Evolutionary conservation across 2,113 vertebrate genomes (phyloP).

Genomic region (Corythoichthys intestinalis): DNA sequence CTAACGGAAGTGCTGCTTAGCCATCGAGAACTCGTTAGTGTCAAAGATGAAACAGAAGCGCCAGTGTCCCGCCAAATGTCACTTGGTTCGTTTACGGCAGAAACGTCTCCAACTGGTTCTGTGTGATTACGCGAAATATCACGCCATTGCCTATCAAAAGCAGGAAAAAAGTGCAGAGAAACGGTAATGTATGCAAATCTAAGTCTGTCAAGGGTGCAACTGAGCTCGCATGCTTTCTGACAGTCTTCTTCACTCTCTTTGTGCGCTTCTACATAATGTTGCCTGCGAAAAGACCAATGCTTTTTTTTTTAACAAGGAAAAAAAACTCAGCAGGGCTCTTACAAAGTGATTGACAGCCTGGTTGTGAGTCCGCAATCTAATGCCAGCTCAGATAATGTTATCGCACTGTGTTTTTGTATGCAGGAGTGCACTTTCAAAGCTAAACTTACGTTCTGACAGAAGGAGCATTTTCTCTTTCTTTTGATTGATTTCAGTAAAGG

Average conservation of each 20-base stretch:
- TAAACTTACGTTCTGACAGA: background rate
- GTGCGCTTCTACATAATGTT: conserved; percentile 25
- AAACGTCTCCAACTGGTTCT: conserved; percentile 8
- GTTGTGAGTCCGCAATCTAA: background rate
- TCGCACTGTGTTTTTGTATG: background rate
- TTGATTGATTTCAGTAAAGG: background rate
- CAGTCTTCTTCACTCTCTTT: conserved; percentile 24
- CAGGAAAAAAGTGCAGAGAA: background rate
- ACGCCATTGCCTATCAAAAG: background rate
- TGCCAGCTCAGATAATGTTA: background rate
- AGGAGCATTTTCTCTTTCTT: background rate
- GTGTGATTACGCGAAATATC: conserved; percentile 15
- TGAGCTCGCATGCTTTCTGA: conserved; percentile 9
- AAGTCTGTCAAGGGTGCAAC: conserved; percentile 9
- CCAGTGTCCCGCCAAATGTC: conserved; percentile 27
- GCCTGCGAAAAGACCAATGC: conserved; percentile 24
- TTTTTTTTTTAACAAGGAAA: conserved; percentile 22
- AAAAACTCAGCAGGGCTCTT: background rate
- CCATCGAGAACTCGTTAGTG: conserved; percentile 39
- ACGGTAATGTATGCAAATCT: conserved; percentile 9
- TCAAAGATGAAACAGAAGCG: conserved; percentile 47
- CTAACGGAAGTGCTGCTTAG: conserved; percentile 34
- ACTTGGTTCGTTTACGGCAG: conserved; percentile 9
- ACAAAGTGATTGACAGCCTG: background rate
- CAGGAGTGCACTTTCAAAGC: background rate